A percentile compares a stretch with the other conserved stretches of the same genome.
phyloP scores from a whole-genome alignment of 2,888 invertebrate genomes.

The Andrena hattorfiana region DNA sequence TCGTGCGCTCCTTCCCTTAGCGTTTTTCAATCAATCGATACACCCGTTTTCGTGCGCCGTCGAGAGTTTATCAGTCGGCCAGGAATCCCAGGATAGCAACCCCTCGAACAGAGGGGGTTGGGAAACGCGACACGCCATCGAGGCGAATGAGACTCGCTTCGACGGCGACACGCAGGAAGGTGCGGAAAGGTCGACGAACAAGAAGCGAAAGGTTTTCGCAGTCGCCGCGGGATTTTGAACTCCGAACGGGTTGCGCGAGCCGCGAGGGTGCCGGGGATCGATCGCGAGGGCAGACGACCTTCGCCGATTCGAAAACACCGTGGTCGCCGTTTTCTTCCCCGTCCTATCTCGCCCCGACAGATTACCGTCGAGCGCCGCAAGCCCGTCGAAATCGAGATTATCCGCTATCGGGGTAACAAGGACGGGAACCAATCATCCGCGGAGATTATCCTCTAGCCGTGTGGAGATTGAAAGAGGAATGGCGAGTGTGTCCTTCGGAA shows the following conservation, averaged over 20 bases:
- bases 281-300: conserved; percentile 9
- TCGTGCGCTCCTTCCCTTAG: neutral
- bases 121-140: conserved; percentile 5
- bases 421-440: conserved; percentile 48
- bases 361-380: conserved; percentile 55
- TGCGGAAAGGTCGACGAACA: neutral
- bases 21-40: conserved; percentile 12
- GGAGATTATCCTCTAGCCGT: conserved; percentile 38
- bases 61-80: conserved; percentile 10
- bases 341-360: conserved; percentile 6
- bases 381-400: conserved; percentile 61
- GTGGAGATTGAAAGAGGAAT: neutral
- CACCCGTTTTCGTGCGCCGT: neutral
- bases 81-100: neutral
- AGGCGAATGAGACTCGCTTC: neutral
- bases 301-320: conserved; percentile 47
- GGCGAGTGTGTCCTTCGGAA: neutral
- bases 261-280: conserved; percentile 28
- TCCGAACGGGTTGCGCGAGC: conserved; percentile 1
- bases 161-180: neutral
- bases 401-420: conserved; percentile 43
- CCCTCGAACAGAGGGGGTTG: neutral
- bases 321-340: conserved; percentile 14
- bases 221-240: conserved; percentile 7
- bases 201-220: conserved; percentile 6